Evolutionary conservation across 2,888 invertebrate genomes (phyloP).

Genomic region (Leucania comma): DNA sequence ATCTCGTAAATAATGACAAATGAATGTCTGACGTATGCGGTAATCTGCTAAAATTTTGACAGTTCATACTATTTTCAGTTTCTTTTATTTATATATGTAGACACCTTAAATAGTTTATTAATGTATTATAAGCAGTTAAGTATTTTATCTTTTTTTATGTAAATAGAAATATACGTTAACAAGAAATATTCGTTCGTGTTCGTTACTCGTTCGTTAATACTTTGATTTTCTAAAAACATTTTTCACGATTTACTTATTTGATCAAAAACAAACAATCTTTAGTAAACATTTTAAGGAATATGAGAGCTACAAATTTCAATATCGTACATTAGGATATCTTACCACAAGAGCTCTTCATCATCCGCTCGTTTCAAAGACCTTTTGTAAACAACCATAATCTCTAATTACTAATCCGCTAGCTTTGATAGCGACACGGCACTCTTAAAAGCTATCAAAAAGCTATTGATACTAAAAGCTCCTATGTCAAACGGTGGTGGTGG

Average conservation of each 20-base stretch:
- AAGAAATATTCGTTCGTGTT: too few relatives aligned
- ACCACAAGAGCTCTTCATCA: slow-evolving; percentile 22
- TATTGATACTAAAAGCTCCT: slow-evolving; percentile 50
- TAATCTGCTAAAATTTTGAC: too few relatives aligned
- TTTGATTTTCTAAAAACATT: not conserved
- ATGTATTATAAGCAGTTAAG: too few relatives aligned
- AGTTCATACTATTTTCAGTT: too few relatives aligned
- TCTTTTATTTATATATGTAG: too few relatives aligned
- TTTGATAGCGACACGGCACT: slow-evolving; percentile 45
- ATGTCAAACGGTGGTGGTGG: not conserved
- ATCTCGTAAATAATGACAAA: too few relatives aligned
- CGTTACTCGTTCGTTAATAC: too few relatives aligned
- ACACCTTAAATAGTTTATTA: too few relatives aligned
- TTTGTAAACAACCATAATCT: slow-evolving; percentile 44
- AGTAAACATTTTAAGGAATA: slow-evolving; percentile 7
- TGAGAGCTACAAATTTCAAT: not conserved
- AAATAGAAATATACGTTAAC: too few relatives aligned
- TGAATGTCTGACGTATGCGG: too few relatives aligned
- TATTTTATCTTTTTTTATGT: too few relatives aligned
- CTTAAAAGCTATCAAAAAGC: slow-evolving; percentile 53
- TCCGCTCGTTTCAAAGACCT: slow-evolving; percentile 6
- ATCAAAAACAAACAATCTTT: slow-evolving; percentile 2
- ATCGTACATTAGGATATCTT: not conserved
- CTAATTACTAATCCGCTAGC: slow-evolving; percentile 43
- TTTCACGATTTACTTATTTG: not conserved